Evolutionary conservation across 2,888 invertebrate species (phyloP), one percentile per base, ranked within the genome.

Genomic region (Brachyopa scutellaris): DNA sequence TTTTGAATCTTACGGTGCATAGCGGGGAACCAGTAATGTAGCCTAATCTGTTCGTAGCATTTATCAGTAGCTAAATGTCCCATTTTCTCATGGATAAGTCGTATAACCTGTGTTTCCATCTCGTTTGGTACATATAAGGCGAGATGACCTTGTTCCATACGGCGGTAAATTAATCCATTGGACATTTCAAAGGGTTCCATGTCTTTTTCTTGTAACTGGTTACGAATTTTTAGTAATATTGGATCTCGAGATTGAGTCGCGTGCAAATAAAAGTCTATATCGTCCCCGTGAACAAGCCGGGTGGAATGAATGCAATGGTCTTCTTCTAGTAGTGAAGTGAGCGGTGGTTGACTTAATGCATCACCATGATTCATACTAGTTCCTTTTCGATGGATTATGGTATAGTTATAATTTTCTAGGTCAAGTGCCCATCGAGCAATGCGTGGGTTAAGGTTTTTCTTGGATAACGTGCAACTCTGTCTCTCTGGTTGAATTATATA

Each of bases 281-380:
- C 69, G 11, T 73, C 57, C 11, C 42, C 7, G n/a, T 72, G 57
- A 51, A 64, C 23, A 13, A 78, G 33, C 2, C 19, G 13, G 7
- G 57, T 36, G 8, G 31, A 42, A 8, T 62, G 33, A 13, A 15
- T 3, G 17, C 7, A 7, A 13, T 51, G 49, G 15, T 29, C 2
- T 51, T 23, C 29, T 13, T 17, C 17, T 4, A 9, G 17, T 21
- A 23, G 21, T 11, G 9, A 7, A 38, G 13, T 11, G 11, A 23
- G 3, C 2, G 31, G 45, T 45, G 13, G 17, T 13, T 86, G 40
- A 57, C 87, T 88, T 17, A 87, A 59, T 0, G 87, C 86, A 78
- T 88, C 87, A 1, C 86, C 87, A 84, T 88, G 88, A 11, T 38
- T 47, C 87, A 88, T 88, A 26, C 79, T 62, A 33, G 29, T 47